Evolutionary conservation across 92 coral and sea anemone genomes (phyloP).

Genomic region (Phymanthus crucifer): DNA sequence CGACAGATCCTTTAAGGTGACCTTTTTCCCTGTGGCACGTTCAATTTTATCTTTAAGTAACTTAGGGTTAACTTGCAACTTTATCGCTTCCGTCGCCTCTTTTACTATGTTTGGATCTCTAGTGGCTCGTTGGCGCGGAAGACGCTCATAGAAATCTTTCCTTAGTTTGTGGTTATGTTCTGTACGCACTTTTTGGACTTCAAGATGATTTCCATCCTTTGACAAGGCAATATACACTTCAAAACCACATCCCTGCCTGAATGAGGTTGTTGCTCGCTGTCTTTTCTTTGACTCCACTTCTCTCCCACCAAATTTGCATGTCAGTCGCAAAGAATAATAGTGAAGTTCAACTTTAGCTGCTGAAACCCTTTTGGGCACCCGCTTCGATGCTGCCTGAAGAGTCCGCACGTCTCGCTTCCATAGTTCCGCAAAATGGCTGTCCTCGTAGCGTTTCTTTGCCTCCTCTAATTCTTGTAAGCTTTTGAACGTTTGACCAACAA

Average conservation of each 20-base stretch:
- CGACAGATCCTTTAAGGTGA: constrained; percentile 48
- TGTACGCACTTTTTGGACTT: not conserved
- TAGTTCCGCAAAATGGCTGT: constrained; percentile 44
- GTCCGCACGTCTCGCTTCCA: constrained; percentile 47
- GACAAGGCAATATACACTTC: not conserved
- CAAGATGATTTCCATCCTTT: not conserved
- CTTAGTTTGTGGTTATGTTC: not conserved
- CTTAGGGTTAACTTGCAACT: not conserved
- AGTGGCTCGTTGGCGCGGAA: not conserved
- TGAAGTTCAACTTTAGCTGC: not conserved
- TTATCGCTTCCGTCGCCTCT: not conserved
- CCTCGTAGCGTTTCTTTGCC: constrained; percentile 33
- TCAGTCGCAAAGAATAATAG: not conserved
- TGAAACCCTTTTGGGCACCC: constrained; percentile 7
- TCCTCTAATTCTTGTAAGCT: constrained; percentile 40
- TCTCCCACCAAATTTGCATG: not conserved
- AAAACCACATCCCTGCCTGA: not conserved
- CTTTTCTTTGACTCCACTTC: not conserved
- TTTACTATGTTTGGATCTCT: not conserved
- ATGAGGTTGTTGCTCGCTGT: not conserved
- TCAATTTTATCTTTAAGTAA: constrained; percentile 31
- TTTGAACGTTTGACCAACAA: constrained; percentile 45
- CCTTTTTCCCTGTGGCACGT: constrained; percentile 34
- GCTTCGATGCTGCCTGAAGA: constrained; percentile 41
- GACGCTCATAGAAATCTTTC: not conserved